These are phyloP conservation scores for Myxocyprinus asiaticus DNA, from an alignment of 2,113 vertebrate genomes.

Conservation along the genomic window DNA sequence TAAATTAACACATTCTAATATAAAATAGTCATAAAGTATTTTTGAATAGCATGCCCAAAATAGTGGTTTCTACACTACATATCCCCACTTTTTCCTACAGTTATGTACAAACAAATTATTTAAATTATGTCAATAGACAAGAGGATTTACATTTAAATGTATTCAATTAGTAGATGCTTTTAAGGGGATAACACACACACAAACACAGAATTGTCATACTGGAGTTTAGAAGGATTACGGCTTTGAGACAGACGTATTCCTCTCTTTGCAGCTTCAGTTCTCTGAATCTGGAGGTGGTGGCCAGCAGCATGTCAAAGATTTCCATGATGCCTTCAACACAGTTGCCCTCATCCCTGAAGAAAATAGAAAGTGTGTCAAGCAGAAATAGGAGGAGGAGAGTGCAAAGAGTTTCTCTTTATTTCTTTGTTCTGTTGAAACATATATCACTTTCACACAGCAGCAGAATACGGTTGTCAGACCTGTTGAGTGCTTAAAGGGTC, in stretches of 20 bases:
- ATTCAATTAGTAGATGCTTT: no score
- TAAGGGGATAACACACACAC: background rate
- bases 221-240: conserved; percentile 97
- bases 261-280: conserved; percentile 94
- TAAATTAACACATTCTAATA: background rate
- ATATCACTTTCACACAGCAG: no score
- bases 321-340: conserved; percentile 98
- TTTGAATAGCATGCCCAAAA: background rate
- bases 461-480: no score
- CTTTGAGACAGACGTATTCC: conserved; percentile 97
- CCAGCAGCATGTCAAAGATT: conserved; percentile 97
- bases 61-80: background rate
- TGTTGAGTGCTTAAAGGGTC: no score
- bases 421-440: background rate
- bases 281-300: conserved; percentile 89
- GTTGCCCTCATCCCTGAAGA: conserved; percentile 88
- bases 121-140: no score
- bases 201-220: conserved; percentile 80
- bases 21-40: no score
- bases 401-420: background rate
- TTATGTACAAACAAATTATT: background rate
- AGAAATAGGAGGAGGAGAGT: no score
- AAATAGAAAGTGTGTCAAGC: background rate
- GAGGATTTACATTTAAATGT: no score
- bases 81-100: background rate